Conservation (phyloP, 2,797 vertebrate genomes). For the Amphiprion clarkii region DNA sequence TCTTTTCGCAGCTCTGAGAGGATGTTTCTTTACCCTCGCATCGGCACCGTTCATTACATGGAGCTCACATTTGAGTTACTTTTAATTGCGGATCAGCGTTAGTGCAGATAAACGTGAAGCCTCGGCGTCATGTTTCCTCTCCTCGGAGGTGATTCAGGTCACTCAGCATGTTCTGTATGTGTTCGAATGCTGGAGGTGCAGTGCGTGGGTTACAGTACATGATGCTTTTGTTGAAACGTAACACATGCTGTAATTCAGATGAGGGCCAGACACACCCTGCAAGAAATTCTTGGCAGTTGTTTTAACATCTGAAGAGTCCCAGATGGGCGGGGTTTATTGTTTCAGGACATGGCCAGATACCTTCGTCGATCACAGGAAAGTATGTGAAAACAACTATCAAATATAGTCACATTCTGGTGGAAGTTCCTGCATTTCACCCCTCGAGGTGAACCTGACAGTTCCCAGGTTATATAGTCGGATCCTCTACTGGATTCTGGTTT, state of each 20-base stretch:
- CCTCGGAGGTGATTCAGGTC: not conserved
- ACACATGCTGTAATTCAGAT: conserved; percentile 51
- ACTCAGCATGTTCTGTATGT: not conserved
- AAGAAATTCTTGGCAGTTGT: conserved; percentile 59
- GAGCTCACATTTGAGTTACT: not conserved
- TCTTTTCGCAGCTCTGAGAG: conserved; percentile 7
- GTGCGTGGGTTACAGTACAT: conserved; percentile 12
- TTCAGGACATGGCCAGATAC: conserved; percentile 28
- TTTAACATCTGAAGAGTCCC: conserved; percentile 42
- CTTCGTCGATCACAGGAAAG: conserved; percentile 15
- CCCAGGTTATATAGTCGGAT: not conserved
- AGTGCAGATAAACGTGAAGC: not conserved
- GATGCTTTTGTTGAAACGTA: conserved; percentile 31
- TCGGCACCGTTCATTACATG: not conserved
- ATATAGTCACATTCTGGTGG: not conserved
- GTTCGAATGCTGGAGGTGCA: conserved; percentile 1
- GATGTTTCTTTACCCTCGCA: conserved; percentile 17
- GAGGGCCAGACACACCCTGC: conserved; percentile 58
- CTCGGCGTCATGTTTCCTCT: not conserved
- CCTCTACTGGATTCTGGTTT: not conserved
- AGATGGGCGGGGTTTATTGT: conserved; percentile 44
- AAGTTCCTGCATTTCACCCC: not conserved
- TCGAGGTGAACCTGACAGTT: not conserved
- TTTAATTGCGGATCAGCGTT: not conserved
- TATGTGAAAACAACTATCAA: conserved; percentile 5